Evolutionary conservation across 2,888 invertebrate genomes (phyloP).

Genomic region (Morpho helenor): DNA sequence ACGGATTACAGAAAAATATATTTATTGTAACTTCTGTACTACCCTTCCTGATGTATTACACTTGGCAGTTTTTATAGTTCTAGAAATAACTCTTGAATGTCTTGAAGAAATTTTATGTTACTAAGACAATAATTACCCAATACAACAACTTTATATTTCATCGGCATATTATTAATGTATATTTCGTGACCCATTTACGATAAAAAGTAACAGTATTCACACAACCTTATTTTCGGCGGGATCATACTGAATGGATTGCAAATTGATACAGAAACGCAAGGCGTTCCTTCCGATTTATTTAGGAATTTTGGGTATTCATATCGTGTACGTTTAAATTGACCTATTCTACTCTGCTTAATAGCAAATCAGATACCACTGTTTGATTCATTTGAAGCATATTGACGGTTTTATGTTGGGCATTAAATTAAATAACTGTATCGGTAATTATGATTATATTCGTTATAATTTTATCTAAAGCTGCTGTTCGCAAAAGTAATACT

Average conservation of each 20-base stretch:
- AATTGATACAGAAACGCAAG: constrained; percentile 63
- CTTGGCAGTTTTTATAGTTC: too few species aligned
- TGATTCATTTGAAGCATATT: constrained; percentile 14
- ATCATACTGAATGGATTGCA: constrained; percentile 58
- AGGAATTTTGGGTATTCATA: constrained; percentile 64
- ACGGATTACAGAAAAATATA: too few species aligned
- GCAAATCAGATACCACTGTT: constrained; percentile 35
- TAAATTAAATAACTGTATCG: constrained; percentile 7
- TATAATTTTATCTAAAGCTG: not conserved
- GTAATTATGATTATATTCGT: not conserved
- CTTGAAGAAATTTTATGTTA: too few species aligned
- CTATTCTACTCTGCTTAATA: constrained; percentile 34
- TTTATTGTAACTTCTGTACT: too few species aligned
- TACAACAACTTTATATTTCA: too few species aligned
- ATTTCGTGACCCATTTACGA: constrained; percentile 6
- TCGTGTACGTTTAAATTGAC: constrained; percentile 42
- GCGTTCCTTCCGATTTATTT: constrained; percentile 61
- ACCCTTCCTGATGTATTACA: too few species aligned
- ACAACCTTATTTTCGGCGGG: constrained; percentile 38
- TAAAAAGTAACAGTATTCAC: constrained; percentile 11
- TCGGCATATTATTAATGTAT: not conserved
- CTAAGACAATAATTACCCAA: too few species aligned
- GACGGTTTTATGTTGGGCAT: constrained; percentile 8
- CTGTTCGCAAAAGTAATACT: too few species aligned
- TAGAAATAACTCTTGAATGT: too few species aligned